Evolutionary conservation across 2,113 vertebrate genomes (phyloP).

Genomic region (Phaetusa simplex): DNA sequence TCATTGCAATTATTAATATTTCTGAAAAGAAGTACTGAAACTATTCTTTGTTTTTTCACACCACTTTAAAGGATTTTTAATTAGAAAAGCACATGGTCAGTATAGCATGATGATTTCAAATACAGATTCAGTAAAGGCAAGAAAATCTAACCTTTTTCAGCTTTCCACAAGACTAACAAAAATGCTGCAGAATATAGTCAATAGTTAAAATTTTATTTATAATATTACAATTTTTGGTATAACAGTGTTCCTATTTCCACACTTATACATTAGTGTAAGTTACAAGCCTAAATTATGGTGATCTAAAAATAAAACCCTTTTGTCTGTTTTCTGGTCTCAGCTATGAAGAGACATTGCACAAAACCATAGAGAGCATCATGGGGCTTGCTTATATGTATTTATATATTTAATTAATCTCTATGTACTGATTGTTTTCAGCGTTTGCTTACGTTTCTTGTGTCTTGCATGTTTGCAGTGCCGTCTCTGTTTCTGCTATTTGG

Average conservation of each 20-base stretch:
- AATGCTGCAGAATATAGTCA: conserved; percentile 42
- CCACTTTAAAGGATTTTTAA: conserved; percentile 22
- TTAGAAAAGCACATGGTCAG: conserved; percentile 12
- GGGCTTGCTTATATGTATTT: background rate
- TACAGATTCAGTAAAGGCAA: conserved; percentile 42
- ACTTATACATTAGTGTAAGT: conserved; percentile 19
- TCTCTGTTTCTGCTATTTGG: background rate
- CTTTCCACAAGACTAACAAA: conserved; percentile 56
- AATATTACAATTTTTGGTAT: conserved; percentile 37
- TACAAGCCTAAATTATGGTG: conserved; percentile 1
- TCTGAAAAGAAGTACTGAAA: conserved; percentile 1
- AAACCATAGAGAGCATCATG: conserved; percentile 35
- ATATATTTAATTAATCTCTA: background rate
- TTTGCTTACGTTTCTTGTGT: conserved; percentile 20
- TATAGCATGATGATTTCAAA: conserved; percentile 32
- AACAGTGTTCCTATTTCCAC: conserved; percentile 36
- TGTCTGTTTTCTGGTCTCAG: conserved; percentile 22
- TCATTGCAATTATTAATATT: background rate
- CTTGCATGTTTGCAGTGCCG: conserved; percentile 20
- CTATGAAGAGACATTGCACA: conserved; percentile 6
- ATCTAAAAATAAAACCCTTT: conserved; percentile 30
- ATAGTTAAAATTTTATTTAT: conserved; percentile 64
- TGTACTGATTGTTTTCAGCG: background rate
- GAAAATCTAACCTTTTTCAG: conserved; percentile 13
- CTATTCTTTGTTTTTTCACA: background rate